Base-by-base conservation (phyloP, 2,888 invertebrate species). In the Synergus laeviventris region DNA sequence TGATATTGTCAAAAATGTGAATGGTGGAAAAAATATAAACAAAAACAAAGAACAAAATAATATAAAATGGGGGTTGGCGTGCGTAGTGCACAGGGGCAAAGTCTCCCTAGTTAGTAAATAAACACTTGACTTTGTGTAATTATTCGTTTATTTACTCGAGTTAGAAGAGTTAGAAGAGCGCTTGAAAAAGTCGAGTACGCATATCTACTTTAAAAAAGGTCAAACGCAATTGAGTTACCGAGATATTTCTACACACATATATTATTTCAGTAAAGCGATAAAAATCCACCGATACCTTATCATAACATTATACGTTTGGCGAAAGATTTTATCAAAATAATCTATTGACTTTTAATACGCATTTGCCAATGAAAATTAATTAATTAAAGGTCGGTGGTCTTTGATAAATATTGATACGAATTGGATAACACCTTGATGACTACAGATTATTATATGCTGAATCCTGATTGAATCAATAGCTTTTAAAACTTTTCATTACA, bases 341-440 rank as follows among this genome's bases (percentile, higher is more conserved):
- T 70, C 49, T 70, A 70, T 49, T 70, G 49, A 49, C 49, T 49
- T 70, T 45, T 45, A 36, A 14, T 62, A 16, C 1, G 62, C 38
- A 45, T n/a, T 70, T 49, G 31, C 16, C n/a, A 70, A 70, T 49
- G 31, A 24, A 66, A 66, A 49, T 70, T 70, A 70, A 70, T 70
- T 24, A 70, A 70, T 12, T 4, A 36, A 61, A 61, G 5, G 31
- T 1, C 21, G 56, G 18, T 31, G 45, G 24, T 70, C 18, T n/a
- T 49, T 49, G 45, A 70, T 70, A 36, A 70, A 70, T 31, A 31
- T 49, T 70, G 70, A 49, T 70, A 70, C 45, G 24, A 70, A 70
- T 70, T 49, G 49, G 24, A 11, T 70, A 49, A 70, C 12, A 4
- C 11, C 45, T 45, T 42, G 62, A 36, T 62, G 16, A 11, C 11